phyloP scores from a whole-genome alignment of 2,888 invertebrate genomes.

The Aleiodes leptofemur region DNA sequence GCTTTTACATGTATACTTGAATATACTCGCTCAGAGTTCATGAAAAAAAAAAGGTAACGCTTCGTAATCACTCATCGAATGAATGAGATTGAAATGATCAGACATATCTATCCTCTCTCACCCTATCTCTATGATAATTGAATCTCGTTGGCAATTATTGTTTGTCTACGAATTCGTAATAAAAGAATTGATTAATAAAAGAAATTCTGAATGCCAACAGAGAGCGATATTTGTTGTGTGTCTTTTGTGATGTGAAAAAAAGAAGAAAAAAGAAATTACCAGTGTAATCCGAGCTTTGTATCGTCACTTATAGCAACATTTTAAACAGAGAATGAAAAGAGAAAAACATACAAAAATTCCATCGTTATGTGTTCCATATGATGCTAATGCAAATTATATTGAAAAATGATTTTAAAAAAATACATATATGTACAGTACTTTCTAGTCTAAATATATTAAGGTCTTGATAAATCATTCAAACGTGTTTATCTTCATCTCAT shows the following conservation, averaged over 20 bases:
- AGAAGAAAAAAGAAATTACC: conserved; percentile 43
- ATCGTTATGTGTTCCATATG: conserved; percentile 56
- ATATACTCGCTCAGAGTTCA: conserved; percentile 8
- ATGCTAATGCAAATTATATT: conserved; percentile 47
- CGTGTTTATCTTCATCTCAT: conserved; percentile 30
- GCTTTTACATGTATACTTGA: conserved; percentile 17
- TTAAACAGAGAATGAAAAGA: not conserved
- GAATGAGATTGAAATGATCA: not conserved
- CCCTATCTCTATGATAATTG: conserved; percentile 14
- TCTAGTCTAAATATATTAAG: conserved; percentile 64
- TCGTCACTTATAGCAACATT: conserved; percentile 40
- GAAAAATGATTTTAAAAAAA: conserved; percentile 45
- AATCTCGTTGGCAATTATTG: conserved; percentile 50
- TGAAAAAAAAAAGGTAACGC: conserved; percentile 1
- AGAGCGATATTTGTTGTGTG: conserved; percentile 17
- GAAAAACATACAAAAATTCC: conserved; percentile 40
- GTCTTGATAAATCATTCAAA: conserved; percentile 47
- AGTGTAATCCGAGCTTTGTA: conserved; percentile 53
- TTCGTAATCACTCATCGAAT: conserved; percentile 11
- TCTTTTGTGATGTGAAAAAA: conserved; percentile 11
- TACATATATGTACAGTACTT: conserved; percentile 63
- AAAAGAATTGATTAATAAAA: conserved; percentile 28
- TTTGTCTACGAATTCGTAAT: conserved; percentile 47
- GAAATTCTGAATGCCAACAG: conserved; percentile 20
- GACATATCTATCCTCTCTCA: conserved; percentile 24